phyloP scores from a whole-genome alignment of 2,888 invertebrate species.

The Schizotus pectinicornis region DNA sequence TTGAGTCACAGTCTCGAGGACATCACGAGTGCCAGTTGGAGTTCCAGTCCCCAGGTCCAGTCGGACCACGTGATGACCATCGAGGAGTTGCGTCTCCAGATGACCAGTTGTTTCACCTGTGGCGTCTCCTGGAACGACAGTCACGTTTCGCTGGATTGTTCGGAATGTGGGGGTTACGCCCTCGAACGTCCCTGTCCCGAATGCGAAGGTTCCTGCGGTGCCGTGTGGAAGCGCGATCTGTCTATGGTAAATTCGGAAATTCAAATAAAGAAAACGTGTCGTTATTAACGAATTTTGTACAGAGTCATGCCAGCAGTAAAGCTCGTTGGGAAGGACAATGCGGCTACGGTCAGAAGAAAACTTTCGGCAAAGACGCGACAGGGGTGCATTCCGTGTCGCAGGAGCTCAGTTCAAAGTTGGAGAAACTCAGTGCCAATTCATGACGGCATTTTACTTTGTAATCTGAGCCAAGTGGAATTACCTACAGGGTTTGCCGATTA shows the following conservation, averaged over 20 bases:
- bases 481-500: too few relatives aligned
- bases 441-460: constrained; percentile 59
- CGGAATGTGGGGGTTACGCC: constrained; percentile 81
- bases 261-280: too few relatives aligned
- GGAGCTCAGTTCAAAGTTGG: constrained; percentile 62
- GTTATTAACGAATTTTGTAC: too few relatives aligned
- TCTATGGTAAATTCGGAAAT: constrained; percentile 67
- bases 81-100: constrained; percentile 72
- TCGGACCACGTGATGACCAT: constrained; percentile 68
- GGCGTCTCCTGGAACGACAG: constrained; percentile 82
- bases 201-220: constrained; percentile 76
- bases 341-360: constrained; percentile 42
- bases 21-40: constrained; percentile 49
- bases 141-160: constrained; percentile 78
- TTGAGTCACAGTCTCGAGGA: constrained; percentile 57
- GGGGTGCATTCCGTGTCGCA: constrained; percentile 52
- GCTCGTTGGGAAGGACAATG: constrained; percentile 77
- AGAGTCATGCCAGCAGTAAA: constrained; percentile 75
- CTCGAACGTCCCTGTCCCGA: constrained; percentile 76
- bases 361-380: constrained; percentile 3
- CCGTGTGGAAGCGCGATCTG: constrained; percentile 77
- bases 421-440: constrained; percentile 62
- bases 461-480: constrained; percentile 15
- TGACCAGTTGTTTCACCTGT: constrained; percentile 79
- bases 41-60: constrained; percentile 34